Evolutionary conservation across 1,140 invertebrate genomes (phyloP).

Genomic region (Physella acuta): DNA sequence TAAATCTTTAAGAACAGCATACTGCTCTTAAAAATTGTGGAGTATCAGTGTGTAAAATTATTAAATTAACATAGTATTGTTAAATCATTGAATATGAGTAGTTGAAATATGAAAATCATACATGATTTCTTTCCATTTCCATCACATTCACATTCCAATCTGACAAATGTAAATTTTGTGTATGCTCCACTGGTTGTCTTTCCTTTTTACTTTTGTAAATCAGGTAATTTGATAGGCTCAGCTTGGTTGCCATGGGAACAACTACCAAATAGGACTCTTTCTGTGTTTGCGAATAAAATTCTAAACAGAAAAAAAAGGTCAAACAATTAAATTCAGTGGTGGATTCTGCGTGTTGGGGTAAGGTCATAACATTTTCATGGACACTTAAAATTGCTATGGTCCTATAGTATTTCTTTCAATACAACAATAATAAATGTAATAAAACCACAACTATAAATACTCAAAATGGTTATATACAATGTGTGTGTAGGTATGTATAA

Average conservation of each 20-base stretch:
- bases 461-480: background rate
- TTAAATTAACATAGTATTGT: background rate
- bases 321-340: background rate
- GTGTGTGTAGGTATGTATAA: background rate
- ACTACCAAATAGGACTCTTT: slow-evolving; percentile 26
- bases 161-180: background rate
- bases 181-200: slow-evolving; percentile 13
- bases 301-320: background rate
- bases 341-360: background rate
- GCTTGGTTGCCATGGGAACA: slow-evolving; percentile 24
- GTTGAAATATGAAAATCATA: slow-evolving; percentile 6
- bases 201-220: background rate
- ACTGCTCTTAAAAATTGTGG: background rate
- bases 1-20: background rate
- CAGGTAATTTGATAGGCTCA: slow-evolving; percentile 22
- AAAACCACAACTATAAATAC: background rate
- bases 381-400: background rate
- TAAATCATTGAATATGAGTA: background rate
- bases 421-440: background rate
- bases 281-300: background rate
- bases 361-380: too few relatives aligned
- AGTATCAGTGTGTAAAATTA: background rate
- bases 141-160: slow-evolving; percentile 29
- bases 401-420: background rate
- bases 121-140: slow-evolving; percentile 27